phyloP scores from a whole-genome alignment of 2,888 invertebrate species.

The Tortrix viridana region DNA sequence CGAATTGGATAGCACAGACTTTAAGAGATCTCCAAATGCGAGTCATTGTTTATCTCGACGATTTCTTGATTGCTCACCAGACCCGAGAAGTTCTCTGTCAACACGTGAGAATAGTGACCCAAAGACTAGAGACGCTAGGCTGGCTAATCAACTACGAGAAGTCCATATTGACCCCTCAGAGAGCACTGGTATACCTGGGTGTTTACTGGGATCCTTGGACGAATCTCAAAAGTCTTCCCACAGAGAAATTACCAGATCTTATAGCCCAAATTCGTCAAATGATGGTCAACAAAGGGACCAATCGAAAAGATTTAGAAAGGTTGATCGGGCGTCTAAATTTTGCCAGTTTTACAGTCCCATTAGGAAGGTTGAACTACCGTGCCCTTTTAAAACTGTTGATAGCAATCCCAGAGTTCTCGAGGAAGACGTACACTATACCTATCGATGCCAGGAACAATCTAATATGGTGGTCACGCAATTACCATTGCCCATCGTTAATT shows the following conservation, averaged over 20 bases:
- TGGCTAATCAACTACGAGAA: constrained; percentile 41
- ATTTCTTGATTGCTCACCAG: constrained; percentile 41
- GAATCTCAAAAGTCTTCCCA: constrained; percentile 9
- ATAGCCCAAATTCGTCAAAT: not conserved
- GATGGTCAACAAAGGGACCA: not conserved
- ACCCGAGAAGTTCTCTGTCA: not conserved
- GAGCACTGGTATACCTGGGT: not conserved
- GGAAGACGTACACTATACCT: not conserved
- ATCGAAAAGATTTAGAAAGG: not conserved
- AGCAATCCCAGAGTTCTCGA: not conserved
- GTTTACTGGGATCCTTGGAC: not conserved
- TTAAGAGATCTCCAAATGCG: constrained; percentile 36
- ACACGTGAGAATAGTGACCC: constrained; percentile 25
- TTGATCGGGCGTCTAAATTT: not conserved
- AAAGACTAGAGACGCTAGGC: constrained; percentile 32
- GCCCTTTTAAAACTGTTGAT: not conserved
- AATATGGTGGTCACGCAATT: not conserved
- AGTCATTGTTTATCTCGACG: constrained; percentile 42
- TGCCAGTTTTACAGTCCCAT: constrained; percentile 5
- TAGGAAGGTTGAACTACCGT: not conserved
- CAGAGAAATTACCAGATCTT: not conserved
- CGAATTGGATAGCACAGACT: constrained; percentile 41
- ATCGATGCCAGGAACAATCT: not conserved
- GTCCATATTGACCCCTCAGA: constrained; percentile 30
- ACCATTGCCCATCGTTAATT: not conserved